Evolutionary conservation across 2,888 invertebrate species (phyloP).

Genomic region (Marronus borbonicus): DNA sequence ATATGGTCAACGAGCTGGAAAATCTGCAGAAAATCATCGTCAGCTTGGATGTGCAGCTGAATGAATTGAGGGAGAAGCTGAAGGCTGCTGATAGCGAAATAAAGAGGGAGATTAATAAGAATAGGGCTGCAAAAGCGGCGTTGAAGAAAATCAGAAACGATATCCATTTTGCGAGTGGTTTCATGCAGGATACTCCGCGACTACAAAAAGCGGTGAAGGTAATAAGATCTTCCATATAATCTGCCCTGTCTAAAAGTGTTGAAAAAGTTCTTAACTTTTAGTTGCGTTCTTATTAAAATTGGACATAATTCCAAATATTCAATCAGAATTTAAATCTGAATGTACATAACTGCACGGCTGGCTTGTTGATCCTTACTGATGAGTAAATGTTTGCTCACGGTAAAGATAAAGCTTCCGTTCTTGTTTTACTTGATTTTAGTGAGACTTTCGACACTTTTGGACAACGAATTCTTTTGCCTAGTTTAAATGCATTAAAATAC

Average conservation of each 20-base stretch:
- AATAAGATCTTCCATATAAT: conserved; percentile 48
- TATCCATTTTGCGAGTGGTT: conserved; percentile 83
- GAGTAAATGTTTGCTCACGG: too few species aligned
- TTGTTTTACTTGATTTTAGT: too few species aligned
- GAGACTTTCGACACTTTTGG: too few species aligned
- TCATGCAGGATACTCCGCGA: conserved; percentile 83
- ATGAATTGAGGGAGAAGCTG: conserved; percentile 85
- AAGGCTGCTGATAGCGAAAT: conserved; percentile 81
- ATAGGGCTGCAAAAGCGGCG: conserved; percentile 76
- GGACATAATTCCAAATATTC: too few species aligned
- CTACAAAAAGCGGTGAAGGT: conserved; percentile 75
- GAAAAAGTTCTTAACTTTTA: too few species aligned
- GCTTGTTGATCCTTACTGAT: too few species aligned
- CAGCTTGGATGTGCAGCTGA: conserved; percentile 80
- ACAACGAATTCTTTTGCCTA: too few species aligned
- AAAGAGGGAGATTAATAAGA: conserved; percentile 76
- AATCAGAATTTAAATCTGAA: too few species aligned
- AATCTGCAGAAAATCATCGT: conserved; percentile 83
- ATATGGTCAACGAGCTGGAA: conserved; percentile 89
- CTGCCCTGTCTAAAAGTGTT: too few species aligned
- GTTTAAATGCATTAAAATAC: too few species aligned
- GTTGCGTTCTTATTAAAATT: too few species aligned
- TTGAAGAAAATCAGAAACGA: conserved; percentile 86
- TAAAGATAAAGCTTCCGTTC: background rate
- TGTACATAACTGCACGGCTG: too few species aligned